phyloP scores from a whole-genome alignment of 2,797 vertebrate genomes.

The Siniperca obscura region DNA sequence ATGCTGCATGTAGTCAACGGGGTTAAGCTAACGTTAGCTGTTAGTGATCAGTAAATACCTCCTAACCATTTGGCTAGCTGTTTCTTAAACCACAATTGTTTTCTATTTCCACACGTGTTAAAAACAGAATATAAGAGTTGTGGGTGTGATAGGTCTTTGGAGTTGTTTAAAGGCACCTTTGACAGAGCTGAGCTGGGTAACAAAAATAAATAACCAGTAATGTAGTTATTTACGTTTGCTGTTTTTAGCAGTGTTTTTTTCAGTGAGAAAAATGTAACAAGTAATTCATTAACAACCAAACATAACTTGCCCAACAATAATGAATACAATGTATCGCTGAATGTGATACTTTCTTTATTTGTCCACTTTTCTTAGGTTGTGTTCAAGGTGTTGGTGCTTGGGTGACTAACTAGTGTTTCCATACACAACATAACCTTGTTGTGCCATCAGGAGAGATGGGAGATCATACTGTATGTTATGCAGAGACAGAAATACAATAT shows the following conservation, averaged over 20 bases:
- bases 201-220: background rate
- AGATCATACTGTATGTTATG: background rate
- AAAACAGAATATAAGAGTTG: background rate
- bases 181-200: background rate
- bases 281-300: background rate
- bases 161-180: background rate
- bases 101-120: background rate
- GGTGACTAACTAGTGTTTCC: constrained; percentile 59
- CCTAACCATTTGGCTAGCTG: too few species aligned
- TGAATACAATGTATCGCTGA: background rate
- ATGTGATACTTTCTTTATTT: background rate
- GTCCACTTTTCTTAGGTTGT: constrained; percentile 21
- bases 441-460: constrained; percentile 41
- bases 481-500: constrained; percentile 5
- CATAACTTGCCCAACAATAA: background rate
- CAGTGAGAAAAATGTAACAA: background rate
- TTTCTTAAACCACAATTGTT: background rate
- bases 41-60: background rate
- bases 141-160: background rate
- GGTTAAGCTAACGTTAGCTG: background rate
- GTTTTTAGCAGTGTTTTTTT: background rate
- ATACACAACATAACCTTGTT: constrained; percentile 71
- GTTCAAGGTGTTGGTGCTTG: constrained; percentile 9
- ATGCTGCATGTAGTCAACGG: background rate
- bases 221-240: background rate